Evolutionary conservation across 2,797 vertebrate genomes (phyloP), one percentile per base, ranked within the genome.

Genomic region (Austrolebias charrua): DNA sequence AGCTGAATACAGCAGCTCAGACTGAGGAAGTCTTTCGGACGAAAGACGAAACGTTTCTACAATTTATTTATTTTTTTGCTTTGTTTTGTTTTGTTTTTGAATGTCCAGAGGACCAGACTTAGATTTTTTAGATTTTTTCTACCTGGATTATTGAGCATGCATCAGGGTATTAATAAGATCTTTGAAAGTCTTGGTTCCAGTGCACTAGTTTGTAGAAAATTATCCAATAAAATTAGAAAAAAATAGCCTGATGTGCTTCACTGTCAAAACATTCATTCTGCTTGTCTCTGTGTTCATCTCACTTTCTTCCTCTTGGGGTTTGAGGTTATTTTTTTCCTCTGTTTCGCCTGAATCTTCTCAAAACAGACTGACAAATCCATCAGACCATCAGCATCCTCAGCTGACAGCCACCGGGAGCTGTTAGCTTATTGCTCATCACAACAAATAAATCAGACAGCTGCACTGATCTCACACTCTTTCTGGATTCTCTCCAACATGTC

Each of bases 361-460:
- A 44, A 54, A 53, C 12, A 47, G 33, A 66, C 31, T 54, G 50
- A 67, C 50, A 60, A 20, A 67, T 67, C 56, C 28, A 24, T 67
- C 56, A 54, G 44, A 16, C 29, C 52, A 29, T 46, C 48, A 16
- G 19, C 48, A 7, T 45, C 58, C 16, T 42, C 20, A 16, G 43
- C 42, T 47, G 64, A 66, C 49, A 66, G 55, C 40, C 45, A 50
- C 56, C 50, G 45, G 40, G 12, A 66, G 55, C 55, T 13, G 15
- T 46, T 50, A 46, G 52, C 55, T 52, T 28, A 59, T 16, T 59
- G 42, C 50, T 29, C 20, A 50, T 31, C 11, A 45, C 9, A 19
- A 45, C n/a, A 31, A 18, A 1, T 55, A 12, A 48, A 67, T 46
- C 33, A 31, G 44, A 67, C 24, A 31, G 16, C 33, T 8, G 19